Percentiles rank a stretch among this genome's conserved stretches.
Evolutionary conservation across 2,797 vertebrate genomes (phyloP).

Genomic region (Leucoraja ocellata): DNA sequence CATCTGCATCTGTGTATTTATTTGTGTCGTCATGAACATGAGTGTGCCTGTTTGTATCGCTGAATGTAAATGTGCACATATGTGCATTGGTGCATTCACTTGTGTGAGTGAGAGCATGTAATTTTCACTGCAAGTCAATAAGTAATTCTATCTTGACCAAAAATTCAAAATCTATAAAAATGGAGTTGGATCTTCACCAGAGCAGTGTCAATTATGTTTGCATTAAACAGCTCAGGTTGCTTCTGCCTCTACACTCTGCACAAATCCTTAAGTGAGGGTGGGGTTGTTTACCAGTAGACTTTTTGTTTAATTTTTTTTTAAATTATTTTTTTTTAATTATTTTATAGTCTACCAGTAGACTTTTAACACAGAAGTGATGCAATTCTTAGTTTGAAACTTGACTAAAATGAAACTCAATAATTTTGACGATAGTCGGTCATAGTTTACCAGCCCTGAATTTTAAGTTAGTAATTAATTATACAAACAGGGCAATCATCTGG

Average conservation of each 20-base stretch:
- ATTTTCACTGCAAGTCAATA: neutral
- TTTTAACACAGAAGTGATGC: neutral
- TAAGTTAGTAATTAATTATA: slow-evolving; percentile 36
- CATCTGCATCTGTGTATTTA: too few species aligned
- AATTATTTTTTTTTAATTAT: too few species aligned
- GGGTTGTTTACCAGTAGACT: neutral
- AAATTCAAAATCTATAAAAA: slow-evolving; percentile 7
- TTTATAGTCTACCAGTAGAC: neutral
- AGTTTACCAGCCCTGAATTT: neutral
- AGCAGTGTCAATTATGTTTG: neutral
- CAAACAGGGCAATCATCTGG: slow-evolving; percentile 42
- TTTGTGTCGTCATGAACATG: too few species aligned
- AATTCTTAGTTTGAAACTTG: neutral
- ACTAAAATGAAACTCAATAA: slow-evolving; percentile 6
- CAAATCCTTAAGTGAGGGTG: neutral
- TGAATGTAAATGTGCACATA: too few species aligned
- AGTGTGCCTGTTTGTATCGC: too few species aligned
- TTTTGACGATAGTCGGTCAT: slow-evolving; percentile 11
- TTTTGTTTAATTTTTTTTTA: too few species aligned
- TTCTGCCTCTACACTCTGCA: neutral
- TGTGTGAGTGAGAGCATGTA: neutral
- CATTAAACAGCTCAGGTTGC: neutral
- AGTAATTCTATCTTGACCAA: neutral
- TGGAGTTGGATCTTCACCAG: neutral
- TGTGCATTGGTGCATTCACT: neutral